Conservation (phyloP, 2,888 invertebrate genomes). For the Sinotaia quadrata region DNA sequence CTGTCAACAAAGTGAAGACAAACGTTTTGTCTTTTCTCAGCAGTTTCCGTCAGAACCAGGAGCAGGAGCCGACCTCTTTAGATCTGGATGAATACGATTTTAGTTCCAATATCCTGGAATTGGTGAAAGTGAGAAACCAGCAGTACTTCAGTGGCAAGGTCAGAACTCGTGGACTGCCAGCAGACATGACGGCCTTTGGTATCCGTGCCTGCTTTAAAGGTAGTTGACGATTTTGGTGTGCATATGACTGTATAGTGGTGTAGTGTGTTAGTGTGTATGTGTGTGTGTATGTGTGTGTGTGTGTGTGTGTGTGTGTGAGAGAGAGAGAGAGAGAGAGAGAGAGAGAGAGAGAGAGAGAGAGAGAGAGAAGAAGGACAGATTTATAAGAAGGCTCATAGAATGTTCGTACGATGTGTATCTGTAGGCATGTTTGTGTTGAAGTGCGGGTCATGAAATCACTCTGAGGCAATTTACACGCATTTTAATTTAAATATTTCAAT, state of each 20-base stretch:
- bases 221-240: neutral
- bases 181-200: slow-evolving; percentile 22
- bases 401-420: no score
- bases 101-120: slow-evolving; percentile 31
- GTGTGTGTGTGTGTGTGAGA: neutral
- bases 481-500: no score
- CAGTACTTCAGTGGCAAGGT: slow-evolving; percentile 28
- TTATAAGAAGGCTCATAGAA: no score
- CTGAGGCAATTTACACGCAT: no score
- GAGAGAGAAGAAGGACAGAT: neutral
- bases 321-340: neutral
- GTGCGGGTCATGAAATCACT: no score
- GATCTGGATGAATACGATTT: slow-evolving; percentile 36
- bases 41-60: slow-evolving; percentile 2
- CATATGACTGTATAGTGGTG: neutral
- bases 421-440: no score
- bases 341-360: neutral
- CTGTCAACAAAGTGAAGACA: slow-evolving; percentile 19
- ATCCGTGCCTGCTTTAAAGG: slow-evolving; percentile 23
- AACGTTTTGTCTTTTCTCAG: slow-evolving; percentile 15
- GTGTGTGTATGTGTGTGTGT: neutral
- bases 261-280: neutral
- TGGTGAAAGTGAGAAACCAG: slow-evolving; percentile 33
- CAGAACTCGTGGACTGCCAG: neutral
- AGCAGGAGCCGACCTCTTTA: neutral